Percentiles rank a stretch among this genome's conserved stretches.
Conservation (phyloP, 1,140 invertebrate genomes). For the Ganaspis sp. region DNA sequence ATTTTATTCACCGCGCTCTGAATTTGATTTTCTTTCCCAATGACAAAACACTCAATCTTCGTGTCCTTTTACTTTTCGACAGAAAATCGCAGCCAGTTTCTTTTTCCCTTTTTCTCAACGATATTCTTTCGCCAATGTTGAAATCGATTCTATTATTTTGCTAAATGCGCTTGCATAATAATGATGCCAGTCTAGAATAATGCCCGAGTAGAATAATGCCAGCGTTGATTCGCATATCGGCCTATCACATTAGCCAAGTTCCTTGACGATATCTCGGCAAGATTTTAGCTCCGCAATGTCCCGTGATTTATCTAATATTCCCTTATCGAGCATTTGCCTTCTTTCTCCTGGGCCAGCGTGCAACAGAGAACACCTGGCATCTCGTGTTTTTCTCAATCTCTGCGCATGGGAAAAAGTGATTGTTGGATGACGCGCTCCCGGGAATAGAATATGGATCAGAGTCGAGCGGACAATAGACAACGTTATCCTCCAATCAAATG, state of each 20-base stretch:
- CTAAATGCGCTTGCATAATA: neutral
- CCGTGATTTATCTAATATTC: constrained; percentile 54
- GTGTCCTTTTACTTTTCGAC: no score
- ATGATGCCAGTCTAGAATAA: no score
- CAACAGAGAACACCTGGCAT: constrained; percentile 33
- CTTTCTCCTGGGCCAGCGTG: neutral
- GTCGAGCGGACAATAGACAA: neutral
- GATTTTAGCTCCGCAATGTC: no score
- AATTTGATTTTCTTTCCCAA: no score
- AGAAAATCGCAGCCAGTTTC: no score
- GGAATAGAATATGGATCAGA: neutral
- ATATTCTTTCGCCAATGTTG: no score
- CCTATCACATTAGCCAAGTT: constrained; percentile 22
- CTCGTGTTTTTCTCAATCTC: neutral
- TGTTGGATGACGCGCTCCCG: neutral
- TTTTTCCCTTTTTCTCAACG: no score
- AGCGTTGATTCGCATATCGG: neutral
- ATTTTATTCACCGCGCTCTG: no score
- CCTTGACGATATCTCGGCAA: neutral
- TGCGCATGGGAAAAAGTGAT: neutral
- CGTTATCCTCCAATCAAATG: neutral
- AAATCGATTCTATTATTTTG: no score
- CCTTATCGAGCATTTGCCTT: constrained; percentile 39
- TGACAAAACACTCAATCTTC: no score
- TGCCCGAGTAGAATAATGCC: no score